Evolutionary conservation across 2,797 vertebrate species (phyloP), one percentile per base, ranked within the genome.

Genomic region (Periparus ater): DNA sequence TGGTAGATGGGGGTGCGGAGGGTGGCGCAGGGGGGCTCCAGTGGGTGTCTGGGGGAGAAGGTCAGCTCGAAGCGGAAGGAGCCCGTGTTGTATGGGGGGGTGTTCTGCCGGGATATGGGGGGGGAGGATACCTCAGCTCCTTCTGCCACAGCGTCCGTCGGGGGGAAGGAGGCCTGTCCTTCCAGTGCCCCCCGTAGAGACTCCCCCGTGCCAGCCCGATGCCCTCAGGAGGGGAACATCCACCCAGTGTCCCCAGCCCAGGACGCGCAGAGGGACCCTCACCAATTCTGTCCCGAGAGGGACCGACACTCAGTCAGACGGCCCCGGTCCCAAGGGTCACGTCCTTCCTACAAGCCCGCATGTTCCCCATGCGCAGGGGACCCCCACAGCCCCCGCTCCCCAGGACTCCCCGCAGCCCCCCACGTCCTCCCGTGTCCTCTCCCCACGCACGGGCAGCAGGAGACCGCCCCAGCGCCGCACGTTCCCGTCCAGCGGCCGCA

Each of bases 1-100:
- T 98, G 98, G 89, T 97, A 96, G 95, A 98, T 98, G 80, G 48
- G 84, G 30, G 98, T 98, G 38, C 23, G 70, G 79, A 98, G 97
- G 2, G 34, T 96, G 82, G 80, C 44, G 1, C 10, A 13, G 32
- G 98, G 98, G 1, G 98, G 97, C 32, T 4, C 95, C 32, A 97
- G 42, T 0, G 98, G 98, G 60, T 97, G 96, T 1, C 91, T 55
- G 2, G 9, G 12, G 1, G 97, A 96, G 93, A 98, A 98, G 25
- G 5, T 71, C 73, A 98, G 85, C 74, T 95, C 48, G 25, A 98
- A 81, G 26, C 36, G 19, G 89, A 98, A 98, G 60, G 97, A 97
- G 7, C 90, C 96, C 15, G 61, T 63, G 57, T 96, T 91, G 82
- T 98, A 98, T 0, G 96, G 97, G 4, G 93, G 88, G 4, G 57